Evolutionary conservation across 2,797 vertebrate species (phyloP), one percentile per base, ranked within the genome.

Genomic region (Centropyge bicolor): DNA sequence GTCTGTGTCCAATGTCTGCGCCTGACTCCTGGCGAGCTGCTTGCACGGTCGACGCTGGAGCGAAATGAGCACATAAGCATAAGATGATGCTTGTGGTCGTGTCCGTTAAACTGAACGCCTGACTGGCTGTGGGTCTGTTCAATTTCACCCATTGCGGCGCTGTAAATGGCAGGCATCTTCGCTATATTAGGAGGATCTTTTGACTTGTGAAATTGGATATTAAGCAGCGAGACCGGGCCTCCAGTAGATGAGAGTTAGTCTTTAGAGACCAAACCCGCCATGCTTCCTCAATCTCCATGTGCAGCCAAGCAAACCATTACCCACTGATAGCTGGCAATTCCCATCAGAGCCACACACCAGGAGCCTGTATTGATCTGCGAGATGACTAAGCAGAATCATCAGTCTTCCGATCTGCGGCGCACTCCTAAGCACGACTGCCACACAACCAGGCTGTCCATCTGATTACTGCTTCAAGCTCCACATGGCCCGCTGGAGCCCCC

Each of bases 341-440:
- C 83, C 73, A 61, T 60, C 54, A 55, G 78, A 69, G 70, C 71
- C 67, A 27, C 81, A 82, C 65, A 81, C 41, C 85, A 22, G 63
- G 49, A 67, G 24, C 16, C 6, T 17, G 59, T 79, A 91, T 89
- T 81, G 80, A 87, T 89, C 72, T 78, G 73, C 64, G 27, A 71
- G 62, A 88, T 91, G 92, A 94, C 91, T 80, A 61, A 80, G 92
- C 92, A 80, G 82, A 88, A 86, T 74, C 79, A 81, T 76, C 82
- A 66, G 78, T 49, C 51, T 82, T 62, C 64, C 78, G 57, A 67
- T 82, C 57, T 76, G 76, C 49, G 72, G 65, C 49, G 5, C 70
- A 74, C 72, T 85, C 66, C 85, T 76, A 81, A 90, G 83, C 83
- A 78, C 80, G 86, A 77, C 69, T 69, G 87, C 86, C 86, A 78